Base-by-base conservation (phyloP, 2,888 invertebrate species). In the Diloba caeruleocephala region DNA sequence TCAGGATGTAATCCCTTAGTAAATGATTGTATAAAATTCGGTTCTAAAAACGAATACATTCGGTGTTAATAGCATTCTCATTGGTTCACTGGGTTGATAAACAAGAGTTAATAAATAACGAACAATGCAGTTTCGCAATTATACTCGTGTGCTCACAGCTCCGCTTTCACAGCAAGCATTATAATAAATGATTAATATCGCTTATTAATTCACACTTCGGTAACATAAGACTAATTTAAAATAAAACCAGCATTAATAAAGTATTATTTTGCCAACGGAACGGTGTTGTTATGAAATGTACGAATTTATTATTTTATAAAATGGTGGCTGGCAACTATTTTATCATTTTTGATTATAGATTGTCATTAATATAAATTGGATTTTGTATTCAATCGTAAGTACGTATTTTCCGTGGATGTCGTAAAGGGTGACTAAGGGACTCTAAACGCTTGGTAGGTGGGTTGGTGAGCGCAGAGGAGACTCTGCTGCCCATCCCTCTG, bases 121-220 rank as follows among this genome's bases (percentile, higher is more conserved):
- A 17, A 17, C 2, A 17, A 3, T 5, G 17, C 17, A 17, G 2
- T 3, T 17, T 17, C 17, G 7, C 5, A 21, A 7, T 7, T 7
- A 21, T 21, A 21, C 21, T 2, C 5, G 7, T 21, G 5, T 5
- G 5, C 21, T 1, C 21, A 7, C 21, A 39, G 9, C n/a, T n/a
- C n/a, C n/a, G n/a, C n/a, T 39, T 37, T 17, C 25, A 46, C 34
- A 43, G 31, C 34, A 50, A 36, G 15, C 23, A 25, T 25, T 29
- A 46, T 50, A 49, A 57, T 64, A 15, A 64, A 43, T 57, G 26
- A 48, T 68, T 39, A 33, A 51, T 25, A 42, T 21, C 21, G 21
- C 32, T 52, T 26, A 68, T 63, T 49, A 68, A 63, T 64, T 55
- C 26, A 45, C 43, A 37, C 46, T 45, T 31, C 26, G 28, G 23